These are phyloP conservation scores for Crambe crambe DNA, from an alignment of 37 sponge, comb jelly and placozoan species.

Conservation along the genomic window DNA sequence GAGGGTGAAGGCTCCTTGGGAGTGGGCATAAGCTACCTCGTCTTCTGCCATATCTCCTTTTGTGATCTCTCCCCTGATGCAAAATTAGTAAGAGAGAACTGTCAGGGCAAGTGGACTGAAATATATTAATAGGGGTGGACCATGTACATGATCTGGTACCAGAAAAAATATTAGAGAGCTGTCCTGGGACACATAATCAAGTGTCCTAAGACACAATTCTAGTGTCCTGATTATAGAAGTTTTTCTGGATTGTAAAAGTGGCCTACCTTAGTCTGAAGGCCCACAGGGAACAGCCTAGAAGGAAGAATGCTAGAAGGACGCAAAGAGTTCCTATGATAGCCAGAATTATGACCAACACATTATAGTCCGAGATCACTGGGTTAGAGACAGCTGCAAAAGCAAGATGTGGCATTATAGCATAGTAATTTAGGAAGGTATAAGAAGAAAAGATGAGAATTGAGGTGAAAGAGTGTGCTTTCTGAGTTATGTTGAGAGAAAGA, in stretches of 20 bases:
- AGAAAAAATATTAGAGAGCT: constrained; percentile 3
- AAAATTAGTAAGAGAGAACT: not conserved
- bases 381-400: not conserved
- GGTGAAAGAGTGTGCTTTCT: too few relatives aligned
- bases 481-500: not conserved
- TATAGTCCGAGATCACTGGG: not conserved
- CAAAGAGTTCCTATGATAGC: not conserved
- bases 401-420: too few relatives aligned
- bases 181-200: too few relatives aligned
- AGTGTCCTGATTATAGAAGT: not conserved
- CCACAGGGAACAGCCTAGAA: not conserved
- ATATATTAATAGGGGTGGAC: too few relatives aligned
- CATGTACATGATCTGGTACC: not conserved
- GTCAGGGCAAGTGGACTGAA: too few relatives aligned
- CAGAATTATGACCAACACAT: not conserved
- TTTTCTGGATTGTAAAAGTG: not conserved
- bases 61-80: not conserved
- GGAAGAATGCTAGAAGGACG: not conserved
- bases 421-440: not conserved
- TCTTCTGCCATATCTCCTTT: constrained; percentile 6
- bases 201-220: too few relatives aligned
- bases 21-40: constrained; percentile 12
- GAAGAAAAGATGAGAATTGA: too few relatives aligned
- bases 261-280: not conserved
- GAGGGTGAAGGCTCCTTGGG: constrained; percentile 28